Evolutionary conservation across 1,140 invertebrate genomes (phyloP).

Genomic region (Drosophila littoralis): DNA sequence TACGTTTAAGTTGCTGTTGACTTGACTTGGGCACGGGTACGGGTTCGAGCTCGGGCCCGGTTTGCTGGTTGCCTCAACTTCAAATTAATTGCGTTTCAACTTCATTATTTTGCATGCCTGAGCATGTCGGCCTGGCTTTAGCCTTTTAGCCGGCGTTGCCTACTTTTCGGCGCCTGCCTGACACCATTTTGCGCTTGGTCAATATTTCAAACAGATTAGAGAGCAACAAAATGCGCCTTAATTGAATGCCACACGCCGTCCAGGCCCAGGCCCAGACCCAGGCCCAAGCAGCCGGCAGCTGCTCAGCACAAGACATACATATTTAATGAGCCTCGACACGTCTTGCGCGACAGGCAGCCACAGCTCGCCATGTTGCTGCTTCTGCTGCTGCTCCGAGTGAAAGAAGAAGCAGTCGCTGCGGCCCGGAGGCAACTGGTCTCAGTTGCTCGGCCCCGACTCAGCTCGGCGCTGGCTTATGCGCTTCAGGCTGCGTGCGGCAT

Average conservation of each 20-base stretch:
- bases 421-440: constrained; percentile 7
- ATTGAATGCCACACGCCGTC: constrained; percentile 67
- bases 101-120: constrained; percentile 80
- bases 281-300: constrained; percentile 50
- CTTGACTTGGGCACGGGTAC: not conserved
- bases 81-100: constrained; percentile 79
- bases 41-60: constrained; percentile 1
- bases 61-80: constrained; percentile 51
- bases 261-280: not conserved
- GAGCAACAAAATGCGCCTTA: constrained; percentile 74
- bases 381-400: not conserved
- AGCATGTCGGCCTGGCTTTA: constrained; percentile 54
- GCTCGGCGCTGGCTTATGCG: constrained; percentile 4
- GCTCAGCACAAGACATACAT: constrained; percentile 78
- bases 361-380: not conserved
- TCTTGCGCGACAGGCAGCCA: constrained; percentile 36
- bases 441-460: constrained; percentile 2
- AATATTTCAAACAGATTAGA: constrained; percentile 81
- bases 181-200: constrained; percentile 79
- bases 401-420: not conserved
- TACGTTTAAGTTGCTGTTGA: constrained; percentile 1
- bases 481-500: constrained; percentile 24
- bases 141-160: constrained; percentile 16
- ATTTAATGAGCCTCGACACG: constrained; percentile 78
- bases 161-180: constrained; percentile 51